Percentiles rank a stretch among this genome's conserved stretches.
These are phyloP conservation scores for Globicephala melas DNA, from an alignment of 2,113 vertebrate species.

Conservation along the genomic window DNA sequence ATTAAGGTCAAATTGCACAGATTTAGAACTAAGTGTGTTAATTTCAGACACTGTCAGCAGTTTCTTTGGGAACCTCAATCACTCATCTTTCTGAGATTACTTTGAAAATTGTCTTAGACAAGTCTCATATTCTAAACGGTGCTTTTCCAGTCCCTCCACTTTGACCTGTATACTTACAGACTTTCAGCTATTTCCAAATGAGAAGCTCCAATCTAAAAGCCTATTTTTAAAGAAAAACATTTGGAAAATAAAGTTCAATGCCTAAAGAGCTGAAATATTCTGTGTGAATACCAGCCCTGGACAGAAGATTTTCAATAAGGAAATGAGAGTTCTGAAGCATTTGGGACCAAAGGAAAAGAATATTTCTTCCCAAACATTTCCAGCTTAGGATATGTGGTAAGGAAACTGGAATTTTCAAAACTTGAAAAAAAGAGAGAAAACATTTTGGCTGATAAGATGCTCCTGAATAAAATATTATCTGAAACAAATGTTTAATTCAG, in stretches of 20 bases:
- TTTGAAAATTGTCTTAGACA: not conserved
- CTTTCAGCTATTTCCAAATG: not conserved
- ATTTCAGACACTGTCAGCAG: conserved; percentile 46
- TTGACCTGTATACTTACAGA: not conserved
- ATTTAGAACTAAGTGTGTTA: conserved; percentile 59
- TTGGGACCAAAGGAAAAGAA: conserved; percentile 44
- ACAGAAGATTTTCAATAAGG: conserved; percentile 32
- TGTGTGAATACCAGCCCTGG: conserved; percentile 18
- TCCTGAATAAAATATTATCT: conserved; percentile 79
- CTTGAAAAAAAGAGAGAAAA: conserved; percentile 41
- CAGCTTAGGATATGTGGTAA: conserved; percentile 61
- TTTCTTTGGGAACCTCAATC: conserved; percentile 29
- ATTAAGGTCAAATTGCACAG: conserved; percentile 64
- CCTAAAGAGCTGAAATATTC: conserved; percentile 42
- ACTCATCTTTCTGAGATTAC: conserved; percentile 30
- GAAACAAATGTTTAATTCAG: conserved; percentile 79
- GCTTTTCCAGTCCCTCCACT: not conserved
- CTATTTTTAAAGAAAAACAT: conserved; percentile 29
- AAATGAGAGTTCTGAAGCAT: conserved; percentile 39
- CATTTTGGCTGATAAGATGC: conserved; percentile 75
- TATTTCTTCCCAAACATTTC: conserved; percentile 59
- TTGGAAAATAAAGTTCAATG: conserved; percentile 35
- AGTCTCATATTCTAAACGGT: not conserved
- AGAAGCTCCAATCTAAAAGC: not conserved
- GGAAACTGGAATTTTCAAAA: conserved; percentile 73